phyloP scores from a whole-genome alignment of 2,888 invertebrate species.

The Leptopilina myrica region DNA sequence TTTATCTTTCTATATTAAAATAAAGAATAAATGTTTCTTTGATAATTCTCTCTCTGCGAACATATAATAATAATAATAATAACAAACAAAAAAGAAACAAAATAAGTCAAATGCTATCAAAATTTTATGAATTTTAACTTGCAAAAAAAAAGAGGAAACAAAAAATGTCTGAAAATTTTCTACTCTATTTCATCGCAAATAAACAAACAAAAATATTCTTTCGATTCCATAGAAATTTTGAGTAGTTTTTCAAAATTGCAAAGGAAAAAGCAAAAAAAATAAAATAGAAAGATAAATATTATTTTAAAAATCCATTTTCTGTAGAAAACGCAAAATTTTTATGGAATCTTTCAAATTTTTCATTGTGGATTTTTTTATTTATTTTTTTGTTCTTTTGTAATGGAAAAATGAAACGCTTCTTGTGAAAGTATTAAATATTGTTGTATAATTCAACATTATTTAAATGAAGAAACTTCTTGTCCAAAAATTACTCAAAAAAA shows the following conservation, averaged over 20 bases:
- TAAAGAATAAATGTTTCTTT: neutral
- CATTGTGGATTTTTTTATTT: neutral
- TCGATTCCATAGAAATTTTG: neutral
- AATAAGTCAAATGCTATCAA: neutral
- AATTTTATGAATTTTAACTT: neutral
- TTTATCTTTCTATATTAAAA: slow-evolving; percentile 4
- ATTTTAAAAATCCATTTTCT: too few species aligned
- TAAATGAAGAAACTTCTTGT: neutral
- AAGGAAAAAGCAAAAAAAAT: neutral
- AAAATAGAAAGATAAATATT: neutral
- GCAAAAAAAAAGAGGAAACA: neutral
- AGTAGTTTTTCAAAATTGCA: neutral
- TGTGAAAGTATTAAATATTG: slow-evolving; percentile 26
- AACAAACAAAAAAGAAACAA: neutral
- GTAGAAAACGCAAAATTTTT: neutral
- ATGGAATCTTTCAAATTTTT: slow-evolving; percentile 1
- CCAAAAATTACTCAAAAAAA: neutral
- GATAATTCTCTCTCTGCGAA: neutral
- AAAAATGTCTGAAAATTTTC: neutral
- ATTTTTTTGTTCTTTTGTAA: neutral
- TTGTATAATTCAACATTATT: slow-evolving; percentile 3
- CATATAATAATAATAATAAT: too few species aligned
- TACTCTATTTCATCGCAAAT: neutral
- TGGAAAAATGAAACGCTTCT: slow-evolving; percentile 7
- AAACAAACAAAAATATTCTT: neutral